These are phyloP conservation scores for Steinernema khuongi DNA, from an alignment of 1,140 invertebrate species.

Conservation along the genomic window DNA sequence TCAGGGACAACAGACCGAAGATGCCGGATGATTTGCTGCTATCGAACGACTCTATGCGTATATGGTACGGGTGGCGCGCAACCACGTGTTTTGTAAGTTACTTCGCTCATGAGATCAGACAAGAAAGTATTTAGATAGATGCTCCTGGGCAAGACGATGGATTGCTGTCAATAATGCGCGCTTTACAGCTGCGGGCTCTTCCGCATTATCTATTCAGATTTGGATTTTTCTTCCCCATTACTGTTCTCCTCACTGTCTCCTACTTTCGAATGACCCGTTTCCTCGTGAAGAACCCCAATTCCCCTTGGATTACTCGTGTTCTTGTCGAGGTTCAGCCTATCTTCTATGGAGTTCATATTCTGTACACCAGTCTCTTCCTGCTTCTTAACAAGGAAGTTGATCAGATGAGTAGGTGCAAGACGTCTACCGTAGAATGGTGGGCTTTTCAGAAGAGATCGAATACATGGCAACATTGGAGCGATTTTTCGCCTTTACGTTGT, in stretches of 20 bases:
- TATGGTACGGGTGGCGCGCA: background rate
- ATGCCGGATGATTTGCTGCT: background rate
- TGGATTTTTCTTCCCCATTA: background rate
- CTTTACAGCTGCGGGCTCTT: background rate
- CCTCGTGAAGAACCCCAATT: background rate
- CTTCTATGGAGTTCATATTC: background rate
- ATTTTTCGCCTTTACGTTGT: background rate
- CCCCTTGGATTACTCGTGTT: background rate
- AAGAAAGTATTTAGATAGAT: background rate
- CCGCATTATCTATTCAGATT: background rate
- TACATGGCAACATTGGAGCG: background rate
- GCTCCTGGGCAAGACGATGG: background rate
- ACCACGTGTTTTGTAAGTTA: slow-evolving; percentile 10
- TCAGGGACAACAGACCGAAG: background rate
- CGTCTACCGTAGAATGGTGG: too few species aligned
- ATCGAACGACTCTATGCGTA: background rate
- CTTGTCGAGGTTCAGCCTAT: background rate
- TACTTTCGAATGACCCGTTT: background rate
- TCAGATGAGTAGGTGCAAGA: background rate
- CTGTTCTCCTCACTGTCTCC: background rate
- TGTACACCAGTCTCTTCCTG: background rate
- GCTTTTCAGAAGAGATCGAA: background rate
- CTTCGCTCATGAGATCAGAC: background rate
- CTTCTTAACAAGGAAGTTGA: background rate
- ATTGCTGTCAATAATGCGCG: background rate